Evolutionary conservation across 1,140 invertebrate genomes (phyloP).

Genomic region (Atopsyche davidsoni): DNA sequence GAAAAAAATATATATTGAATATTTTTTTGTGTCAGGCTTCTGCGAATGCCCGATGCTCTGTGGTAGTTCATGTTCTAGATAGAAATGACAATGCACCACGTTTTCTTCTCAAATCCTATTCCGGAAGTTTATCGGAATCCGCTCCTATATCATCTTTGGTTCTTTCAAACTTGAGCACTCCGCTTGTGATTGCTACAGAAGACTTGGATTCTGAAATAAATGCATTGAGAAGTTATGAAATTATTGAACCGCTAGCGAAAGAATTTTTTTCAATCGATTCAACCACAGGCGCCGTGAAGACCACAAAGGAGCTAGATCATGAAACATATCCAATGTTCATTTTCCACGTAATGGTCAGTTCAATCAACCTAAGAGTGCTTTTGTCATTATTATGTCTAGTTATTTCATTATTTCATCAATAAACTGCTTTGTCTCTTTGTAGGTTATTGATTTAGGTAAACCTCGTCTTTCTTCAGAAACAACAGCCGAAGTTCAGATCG

Average conservation of each 20-base stretch:
- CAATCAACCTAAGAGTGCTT: too few species aligned
- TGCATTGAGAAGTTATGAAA: constrained; percentile 75
- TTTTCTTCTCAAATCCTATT: constrained; percentile 63
- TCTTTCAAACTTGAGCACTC: constrained; percentile 57
- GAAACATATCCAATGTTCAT: constrained; percentile 63
- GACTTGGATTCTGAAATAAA: constrained; percentile 79
- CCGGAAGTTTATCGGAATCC: constrained; percentile 65
- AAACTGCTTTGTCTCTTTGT: too few species aligned
- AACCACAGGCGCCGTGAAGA: constrained; percentile 81
- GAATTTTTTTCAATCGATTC: constrained; percentile 81
- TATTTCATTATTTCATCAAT: neutral
- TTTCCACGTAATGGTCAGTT: constrained; percentile 68
- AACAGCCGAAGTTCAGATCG: constrained; percentile 66
- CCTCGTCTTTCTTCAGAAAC: constrained; percentile 72
- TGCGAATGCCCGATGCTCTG: constrained; percentile 57
- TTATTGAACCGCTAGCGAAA: constrained; percentile 67
- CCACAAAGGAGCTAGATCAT: constrained; percentile 71
- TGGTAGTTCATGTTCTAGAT: constrained; percentile 73
- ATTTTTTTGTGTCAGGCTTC: constrained; percentile 51
- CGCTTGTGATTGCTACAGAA: constrained; percentile 71
- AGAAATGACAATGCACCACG: constrained; percentile 81
- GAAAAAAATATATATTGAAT: constrained; percentile 2
- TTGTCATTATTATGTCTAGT: too few species aligned
- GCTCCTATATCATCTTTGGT: constrained; percentile 67
- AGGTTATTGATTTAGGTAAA: constrained; percentile 79